Percentiles rank a stretch among this genome's conserved stretches.
Conservation (phyloP, 2,888 invertebrate species). For the Iphiclides podalirius region DNA sequence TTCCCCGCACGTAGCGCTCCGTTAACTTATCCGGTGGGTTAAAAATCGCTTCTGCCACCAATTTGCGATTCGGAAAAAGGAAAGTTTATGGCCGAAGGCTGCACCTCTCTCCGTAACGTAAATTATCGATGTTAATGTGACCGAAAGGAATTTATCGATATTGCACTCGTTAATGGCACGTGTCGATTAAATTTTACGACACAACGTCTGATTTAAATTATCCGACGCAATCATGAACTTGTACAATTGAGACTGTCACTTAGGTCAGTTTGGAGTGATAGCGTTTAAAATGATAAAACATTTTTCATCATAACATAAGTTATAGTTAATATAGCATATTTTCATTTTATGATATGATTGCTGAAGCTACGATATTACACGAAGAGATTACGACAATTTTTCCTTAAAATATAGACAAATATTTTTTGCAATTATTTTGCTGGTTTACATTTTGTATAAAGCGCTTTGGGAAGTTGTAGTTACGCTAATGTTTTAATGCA, state of each 20-base stretch:
- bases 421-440: too few relatives aligned
- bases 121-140: neutral
- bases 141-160: conserved; percentile 6
- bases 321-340: too few relatives aligned
- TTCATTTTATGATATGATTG: too few relatives aligned
- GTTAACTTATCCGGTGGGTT: conserved; percentile 14
- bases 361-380: too few relatives aligned
- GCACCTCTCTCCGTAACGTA: neutral
- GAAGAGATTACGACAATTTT: too few relatives aligned
- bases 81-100: conserved; percentile 6
- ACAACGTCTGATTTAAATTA: conserved; percentile 3
- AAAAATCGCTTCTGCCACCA: conserved; percentile 13
- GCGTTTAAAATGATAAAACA: too few relatives aligned
- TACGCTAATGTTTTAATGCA: conserved; percentile 10
- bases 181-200: conserved; percentile 5
- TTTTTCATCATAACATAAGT: too few relatives aligned
- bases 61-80: conserved; percentile 8
- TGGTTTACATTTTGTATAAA: neutral
- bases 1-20: conserved; percentile 9
- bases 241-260: too few relatives aligned
- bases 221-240: neutral
- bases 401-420: too few relatives aligned
- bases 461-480: neutral
- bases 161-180: neutral
- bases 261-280: too few relatives aligned